A percentile compares a stretch with the other conserved stretches of the same genome.
phyloP scores from a whole-genome alignment of 53 echinoderm and acorn worm genomes.

The Mesocentrotus franciscanus region DNA sequence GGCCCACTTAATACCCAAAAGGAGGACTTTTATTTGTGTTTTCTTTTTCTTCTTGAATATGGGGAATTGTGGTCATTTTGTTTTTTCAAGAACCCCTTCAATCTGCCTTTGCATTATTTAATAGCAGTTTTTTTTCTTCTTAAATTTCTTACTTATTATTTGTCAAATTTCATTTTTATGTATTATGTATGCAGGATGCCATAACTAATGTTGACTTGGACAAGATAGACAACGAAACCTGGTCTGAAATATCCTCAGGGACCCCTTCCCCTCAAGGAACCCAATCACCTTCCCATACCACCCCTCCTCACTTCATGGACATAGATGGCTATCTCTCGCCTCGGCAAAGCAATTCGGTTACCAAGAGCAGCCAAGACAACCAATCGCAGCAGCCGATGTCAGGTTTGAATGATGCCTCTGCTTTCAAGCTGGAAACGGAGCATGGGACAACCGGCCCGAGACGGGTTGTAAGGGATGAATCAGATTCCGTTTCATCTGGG shows the following conservation, averaged over 20 bases:
- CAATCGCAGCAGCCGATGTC: conserved; percentile 35
- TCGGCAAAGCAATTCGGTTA: neutral
- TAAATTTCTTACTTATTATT: too few species aligned
- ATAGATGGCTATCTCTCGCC: conserved; percentile 7
- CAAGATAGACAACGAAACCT: conserved; percentile 72
- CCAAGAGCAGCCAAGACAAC: neutral
- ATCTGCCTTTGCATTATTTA: too few species aligned
- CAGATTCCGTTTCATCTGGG: neutral
- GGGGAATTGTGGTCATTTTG: too few species aligned
- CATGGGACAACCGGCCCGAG: neutral
- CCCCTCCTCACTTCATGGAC: conserved; percentile 47
- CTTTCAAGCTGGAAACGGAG: conserved; percentile 4
- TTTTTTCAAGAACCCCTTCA: too few species aligned
- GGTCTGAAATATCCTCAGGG: conserved; percentile 76
- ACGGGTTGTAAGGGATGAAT: neutral
- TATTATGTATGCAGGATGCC: conserved; percentile 70
- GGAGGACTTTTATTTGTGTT: too few species aligned
- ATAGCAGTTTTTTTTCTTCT: too few species aligned
- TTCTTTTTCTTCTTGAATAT: too few species aligned
- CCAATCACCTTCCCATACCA: conserved; percentile 54
- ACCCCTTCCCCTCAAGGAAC: conserved; percentile 65
- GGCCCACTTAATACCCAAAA: too few species aligned
- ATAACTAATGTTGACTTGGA: conserved; percentile 76
- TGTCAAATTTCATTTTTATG: too few species aligned
- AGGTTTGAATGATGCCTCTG: conserved; percentile 19